Evolutionary conservation across 2,797 vertebrate genomes (phyloP), one percentile per base, ranked within the genome.

Genomic region (Darevskia mixta): DNA sequence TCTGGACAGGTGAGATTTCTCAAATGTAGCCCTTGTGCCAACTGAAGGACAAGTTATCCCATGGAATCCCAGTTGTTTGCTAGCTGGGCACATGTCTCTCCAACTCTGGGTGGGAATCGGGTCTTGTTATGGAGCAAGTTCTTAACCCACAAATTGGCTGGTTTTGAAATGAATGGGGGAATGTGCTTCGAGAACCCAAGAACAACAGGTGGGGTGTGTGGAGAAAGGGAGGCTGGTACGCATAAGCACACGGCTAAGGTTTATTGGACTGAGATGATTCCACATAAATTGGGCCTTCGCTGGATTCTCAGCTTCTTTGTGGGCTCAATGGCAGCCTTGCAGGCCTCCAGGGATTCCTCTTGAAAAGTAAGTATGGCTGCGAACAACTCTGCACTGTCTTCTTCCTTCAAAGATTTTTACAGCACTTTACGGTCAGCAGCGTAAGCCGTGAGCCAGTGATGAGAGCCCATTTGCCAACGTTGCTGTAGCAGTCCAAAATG

Each of bases 361-460:
- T 29, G 7, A 69, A 18, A 79, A 66, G n/a, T 4, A 64, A 20
- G 3, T 35, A 9, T 29, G 41, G 27, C 15, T 7, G 9, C 10
- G 9, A 8, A 41, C 10, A 45, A 7, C 7, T 13, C 9, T 75
- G 77, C 23, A 17, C 9, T 49, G 3, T n/a, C 29, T 75, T 75
- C 4, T 80, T 8, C 90, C 94, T 92, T 85, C 41, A 78, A 92
- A 99, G 99, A 96, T 99, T 99, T 96, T 92, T 98, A 86, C 98
- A 97, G 87, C 98, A 99, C 94, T 99, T 99, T 87, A 95, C 97
- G 3, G 75, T 99, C 86, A 97, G 98, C 94, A 99, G 98, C 3
- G 95, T 98, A 92, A 97, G 98, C 87, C 96, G 90, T 18, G 98
- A 99, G 92, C 97, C 98, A 1, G 95, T 99, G 43, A 96, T 98